phyloP scores from a whole-genome alignment of 2,888 invertebrate genomes.

The Diploptera punctata region DNA sequence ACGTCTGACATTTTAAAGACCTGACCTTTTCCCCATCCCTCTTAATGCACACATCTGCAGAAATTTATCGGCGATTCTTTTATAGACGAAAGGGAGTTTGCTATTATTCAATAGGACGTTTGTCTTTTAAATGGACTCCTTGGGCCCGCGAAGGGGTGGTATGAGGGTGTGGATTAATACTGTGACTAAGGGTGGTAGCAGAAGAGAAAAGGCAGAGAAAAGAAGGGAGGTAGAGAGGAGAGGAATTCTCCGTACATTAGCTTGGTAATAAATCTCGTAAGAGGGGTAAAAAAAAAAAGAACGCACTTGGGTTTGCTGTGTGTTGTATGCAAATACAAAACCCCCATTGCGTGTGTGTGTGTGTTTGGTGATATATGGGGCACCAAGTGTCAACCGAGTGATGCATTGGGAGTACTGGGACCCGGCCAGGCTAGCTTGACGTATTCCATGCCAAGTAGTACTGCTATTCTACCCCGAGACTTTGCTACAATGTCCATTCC shows the following conservation, averaged over 20 bases:
- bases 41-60: conserved; percentile 48
- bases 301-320: conserved; percentile 45
- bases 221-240: conserved; percentile 17
- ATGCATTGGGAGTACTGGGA: conserved; percentile 56
- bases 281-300: conserved; percentile 39
- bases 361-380: conserved; percentile 57
- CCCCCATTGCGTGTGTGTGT: conserved; percentile 38
- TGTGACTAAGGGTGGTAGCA: conserved; percentile 36
- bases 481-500: not conserved
- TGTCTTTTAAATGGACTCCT: conserved; percentile 45
- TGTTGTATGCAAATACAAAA: conserved; percentile 48
- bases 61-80: conserved; percentile 44
- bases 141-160: conserved; percentile 13
- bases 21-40: conserved; percentile 43
- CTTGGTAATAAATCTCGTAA: conserved; percentile 56
- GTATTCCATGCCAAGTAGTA: conserved; percentile 24
- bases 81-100: conserved; percentile 39
- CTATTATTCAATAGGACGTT: conserved; percentile 45
- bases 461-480: not conserved
- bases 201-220: conserved; percentile 6
- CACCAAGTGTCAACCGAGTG: conserved; percentile 60
- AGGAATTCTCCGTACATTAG: conserved; percentile 53
- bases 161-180: conserved; percentile 43
- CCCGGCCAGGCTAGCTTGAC: conserved; percentile 34
- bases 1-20: conserved; percentile 43